These are phyloP conservation scores for Pardalotus punctatus DNA, from an alignment of 2,113 vertebrate species.

Conservation along the genomic window DNA sequence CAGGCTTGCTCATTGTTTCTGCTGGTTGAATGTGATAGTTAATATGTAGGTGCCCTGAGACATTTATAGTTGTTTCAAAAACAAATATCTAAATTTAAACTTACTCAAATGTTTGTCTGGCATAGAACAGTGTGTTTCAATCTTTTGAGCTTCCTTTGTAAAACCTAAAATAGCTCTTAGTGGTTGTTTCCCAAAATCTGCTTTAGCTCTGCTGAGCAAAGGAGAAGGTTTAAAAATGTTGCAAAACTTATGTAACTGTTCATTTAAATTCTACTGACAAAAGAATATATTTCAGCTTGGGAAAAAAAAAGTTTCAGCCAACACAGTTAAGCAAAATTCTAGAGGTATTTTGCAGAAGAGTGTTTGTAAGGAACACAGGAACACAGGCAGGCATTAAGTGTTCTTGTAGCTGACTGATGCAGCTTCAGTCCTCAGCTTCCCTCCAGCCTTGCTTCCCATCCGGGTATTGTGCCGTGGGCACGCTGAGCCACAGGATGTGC, in stretches of 20 bases:
- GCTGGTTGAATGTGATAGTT: background rate
- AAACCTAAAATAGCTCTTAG: background rate
- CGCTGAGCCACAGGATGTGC: background rate
- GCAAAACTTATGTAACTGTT: background rate
- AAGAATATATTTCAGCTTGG: background rate
- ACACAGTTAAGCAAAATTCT: background rate
- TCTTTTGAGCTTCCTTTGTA: background rate
- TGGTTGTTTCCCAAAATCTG: background rate
- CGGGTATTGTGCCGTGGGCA: background rate
- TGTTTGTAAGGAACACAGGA: background rate
- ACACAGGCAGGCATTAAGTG: background rate
- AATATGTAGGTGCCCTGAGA: background rate
- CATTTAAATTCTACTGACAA: background rate
- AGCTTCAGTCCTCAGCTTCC: background rate
- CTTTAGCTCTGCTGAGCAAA: background rate
- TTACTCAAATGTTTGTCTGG: background rate
- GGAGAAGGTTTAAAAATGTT: background rate
- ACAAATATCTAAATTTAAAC: background rate
- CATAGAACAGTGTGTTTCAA: background rate
- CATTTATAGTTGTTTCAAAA: background rate
- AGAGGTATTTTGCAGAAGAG: background rate
- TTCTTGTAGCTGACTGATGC: background rate
- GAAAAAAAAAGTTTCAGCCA: background rate
- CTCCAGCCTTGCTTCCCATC: background rate
- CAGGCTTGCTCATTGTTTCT: background rate